phyloP scores from a whole-genome alignment of 2,888 invertebrate species.

The Platycheirus rosarum region DNA sequence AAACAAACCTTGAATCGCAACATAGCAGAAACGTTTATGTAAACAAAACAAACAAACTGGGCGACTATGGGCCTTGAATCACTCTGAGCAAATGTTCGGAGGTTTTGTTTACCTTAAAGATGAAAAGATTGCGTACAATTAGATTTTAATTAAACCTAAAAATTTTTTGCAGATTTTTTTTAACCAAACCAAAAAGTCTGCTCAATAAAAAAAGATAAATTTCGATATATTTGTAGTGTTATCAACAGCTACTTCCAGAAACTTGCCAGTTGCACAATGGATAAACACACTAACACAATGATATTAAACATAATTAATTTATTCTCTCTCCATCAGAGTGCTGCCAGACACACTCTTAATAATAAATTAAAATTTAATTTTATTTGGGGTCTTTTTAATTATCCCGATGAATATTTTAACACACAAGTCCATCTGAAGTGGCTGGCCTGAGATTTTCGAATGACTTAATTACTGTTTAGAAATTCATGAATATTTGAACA shows the following conservation, averaged over 20 bases:
- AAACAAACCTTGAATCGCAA: constrained; percentile 24
- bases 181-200: neutral
- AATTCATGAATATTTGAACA: constrained; percentile 63
- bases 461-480: constrained; percentile 59
- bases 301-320: constrained; percentile 34
- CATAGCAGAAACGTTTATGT: neutral
- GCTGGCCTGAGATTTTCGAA: constrained; percentile 25
- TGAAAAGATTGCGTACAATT: constrained; percentile 53
- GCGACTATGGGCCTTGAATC: constrained; percentile 22
- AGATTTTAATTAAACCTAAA: constrained; percentile 46
- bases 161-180: constrained; percentile 49
- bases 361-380: constrained; percentile 62
- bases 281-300: neutral
- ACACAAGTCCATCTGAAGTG: constrained; percentile 44
- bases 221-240: no score
- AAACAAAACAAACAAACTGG: neutral
- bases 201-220: no score
- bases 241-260: neutral
- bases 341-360: constrained; percentile 41
- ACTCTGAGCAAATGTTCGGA: constrained; percentile 33
- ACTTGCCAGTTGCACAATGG: constrained; percentile 8
- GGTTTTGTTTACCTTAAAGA: constrained; percentile 42
- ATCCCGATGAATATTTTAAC: constrained; percentile 57
- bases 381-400: constrained; percentile 55
- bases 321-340: constrained; percentile 17